Conservation (phyloP, 2,797 vertebrate genomes). For the Cheracebus regulus region DNA sequence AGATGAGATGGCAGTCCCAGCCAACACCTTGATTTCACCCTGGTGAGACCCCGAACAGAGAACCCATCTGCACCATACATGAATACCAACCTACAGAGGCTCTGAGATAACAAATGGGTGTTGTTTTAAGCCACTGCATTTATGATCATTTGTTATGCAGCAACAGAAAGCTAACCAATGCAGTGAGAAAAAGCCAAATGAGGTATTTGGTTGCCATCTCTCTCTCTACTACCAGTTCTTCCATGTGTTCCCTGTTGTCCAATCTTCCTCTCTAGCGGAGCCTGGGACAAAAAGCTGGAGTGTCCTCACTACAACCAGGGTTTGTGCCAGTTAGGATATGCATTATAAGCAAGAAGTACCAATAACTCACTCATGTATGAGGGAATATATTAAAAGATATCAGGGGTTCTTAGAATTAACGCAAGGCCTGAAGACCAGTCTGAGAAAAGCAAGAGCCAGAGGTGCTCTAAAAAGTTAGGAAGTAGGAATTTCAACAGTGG, state of each 20-base stretch:
- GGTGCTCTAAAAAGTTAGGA: neutral
- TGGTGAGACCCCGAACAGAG: neutral
- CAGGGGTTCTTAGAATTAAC: neutral
- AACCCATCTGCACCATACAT: neutral
- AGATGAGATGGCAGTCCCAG: neutral
- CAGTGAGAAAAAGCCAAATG: neutral
- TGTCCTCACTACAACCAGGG: neutral
- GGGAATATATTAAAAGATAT: neutral
- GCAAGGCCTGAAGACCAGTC: neutral
- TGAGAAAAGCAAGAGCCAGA: neutral
- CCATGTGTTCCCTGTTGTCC: neutral
- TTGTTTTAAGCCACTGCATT: neutral
- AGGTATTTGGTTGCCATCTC: neutral
- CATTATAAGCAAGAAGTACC: neutral
- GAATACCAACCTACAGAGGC: neutral
- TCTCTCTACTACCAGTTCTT: neutral
- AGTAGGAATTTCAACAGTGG: neutral
- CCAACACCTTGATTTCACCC: neutral
- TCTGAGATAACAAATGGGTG: neutral
- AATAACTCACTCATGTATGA: neutral
- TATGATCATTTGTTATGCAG: neutral
- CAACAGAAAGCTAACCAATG: constrained; percentile 25
- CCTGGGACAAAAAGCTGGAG: neutral
- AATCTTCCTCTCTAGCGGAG: neutral
- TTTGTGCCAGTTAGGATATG: neutral